phyloP scores from a whole-genome alignment of 1,140 invertebrate genomes.

The Ips nitidus region DNA sequence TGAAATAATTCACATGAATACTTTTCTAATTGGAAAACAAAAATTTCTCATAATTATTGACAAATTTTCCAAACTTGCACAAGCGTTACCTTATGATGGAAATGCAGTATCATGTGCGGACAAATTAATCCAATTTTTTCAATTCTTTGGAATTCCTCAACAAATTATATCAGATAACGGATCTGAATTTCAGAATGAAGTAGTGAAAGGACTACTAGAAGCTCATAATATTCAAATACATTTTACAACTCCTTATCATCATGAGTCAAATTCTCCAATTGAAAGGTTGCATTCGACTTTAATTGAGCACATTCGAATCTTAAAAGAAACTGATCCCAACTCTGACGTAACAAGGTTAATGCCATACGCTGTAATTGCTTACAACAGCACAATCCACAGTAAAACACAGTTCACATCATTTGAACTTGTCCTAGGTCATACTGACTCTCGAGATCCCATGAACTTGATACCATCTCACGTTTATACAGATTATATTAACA shows the following conservation, averaged over 20 bases:
- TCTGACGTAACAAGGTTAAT: too few species aligned
- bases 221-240: slow-evolving; percentile 22
- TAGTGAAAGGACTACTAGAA: not conserved
- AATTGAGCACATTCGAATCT: too few species aligned
- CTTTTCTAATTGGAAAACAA: slow-evolving; percentile 21
- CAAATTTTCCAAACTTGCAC: slow-evolving; percentile 29
- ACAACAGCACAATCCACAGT: too few species aligned
- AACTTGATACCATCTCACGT: too few species aligned
- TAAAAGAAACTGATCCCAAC: too few species aligned
- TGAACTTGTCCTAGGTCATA: too few species aligned
- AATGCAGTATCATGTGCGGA: slow-evolving; percentile 15
- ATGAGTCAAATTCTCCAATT: slow-evolving; percentile 42
- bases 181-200: slow-evolving; percentile 38
- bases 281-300: too few species aligned
- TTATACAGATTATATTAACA: too few species aligned
- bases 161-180: slow-evolving; percentile 38
- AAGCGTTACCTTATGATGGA: slow-evolving; percentile 18
- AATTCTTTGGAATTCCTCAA: slow-evolving; percentile 28
- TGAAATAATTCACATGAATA: slow-evolving; percentile 26
- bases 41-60: slow-evolving; percentile 30
- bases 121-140: slow-evolving; percentile 33
- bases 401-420: too few species aligned
- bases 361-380: too few species aligned
- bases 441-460: too few species aligned
- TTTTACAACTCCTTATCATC: slow-evolving; percentile 47